These are phyloP conservation scores for Rhinogobius similis DNA, from an alignment of 2,113 vertebrate species.

Conservation along the genomic window DNA sequence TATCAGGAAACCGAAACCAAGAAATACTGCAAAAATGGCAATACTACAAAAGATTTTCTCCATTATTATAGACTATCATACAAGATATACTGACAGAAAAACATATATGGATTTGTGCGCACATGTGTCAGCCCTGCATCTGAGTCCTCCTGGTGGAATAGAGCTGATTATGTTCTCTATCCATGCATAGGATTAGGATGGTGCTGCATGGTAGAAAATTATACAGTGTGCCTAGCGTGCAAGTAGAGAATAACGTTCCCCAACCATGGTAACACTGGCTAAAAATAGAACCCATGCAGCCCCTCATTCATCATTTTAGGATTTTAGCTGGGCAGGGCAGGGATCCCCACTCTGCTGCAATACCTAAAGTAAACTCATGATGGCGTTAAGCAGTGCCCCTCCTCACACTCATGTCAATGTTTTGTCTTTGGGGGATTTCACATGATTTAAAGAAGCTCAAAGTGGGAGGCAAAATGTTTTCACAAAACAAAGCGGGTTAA, in stretches of 20 bases:
- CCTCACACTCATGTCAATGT: background rate
- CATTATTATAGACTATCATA: background rate
- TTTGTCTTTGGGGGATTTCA: background rate
- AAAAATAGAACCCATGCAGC: conserved; percentile 59
- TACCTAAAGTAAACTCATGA: background rate
- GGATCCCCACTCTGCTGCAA: conserved; percentile 15
- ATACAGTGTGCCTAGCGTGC: conserved; percentile 16
- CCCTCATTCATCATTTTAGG: conserved; percentile 27
- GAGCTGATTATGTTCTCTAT: conserved; percentile 29
- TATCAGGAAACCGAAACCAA: background rate
- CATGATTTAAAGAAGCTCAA: conserved; percentile 11
- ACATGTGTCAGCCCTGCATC: conserved; percentile 1
- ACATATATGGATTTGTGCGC: background rate
- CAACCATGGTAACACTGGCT: conserved; percentile 67
- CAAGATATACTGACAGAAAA: background rate
- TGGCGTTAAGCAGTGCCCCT: background rate
- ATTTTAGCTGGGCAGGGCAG: conserved; percentile 19
- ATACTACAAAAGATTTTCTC: background rate
- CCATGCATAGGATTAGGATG: conserved; percentile 39
- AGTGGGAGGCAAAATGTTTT: background rate
- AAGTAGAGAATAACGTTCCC: conserved; percentile 23
- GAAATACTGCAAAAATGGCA: no score
- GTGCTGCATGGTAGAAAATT: conserved; percentile 17
- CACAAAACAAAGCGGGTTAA: background rate
- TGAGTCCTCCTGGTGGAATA: background rate